A percentile compares a stretch with the other conserved stretches of the same genome.
Conservation (phyloP, 2,113 vertebrate genomes). For the Sialia sialis region DNA sequence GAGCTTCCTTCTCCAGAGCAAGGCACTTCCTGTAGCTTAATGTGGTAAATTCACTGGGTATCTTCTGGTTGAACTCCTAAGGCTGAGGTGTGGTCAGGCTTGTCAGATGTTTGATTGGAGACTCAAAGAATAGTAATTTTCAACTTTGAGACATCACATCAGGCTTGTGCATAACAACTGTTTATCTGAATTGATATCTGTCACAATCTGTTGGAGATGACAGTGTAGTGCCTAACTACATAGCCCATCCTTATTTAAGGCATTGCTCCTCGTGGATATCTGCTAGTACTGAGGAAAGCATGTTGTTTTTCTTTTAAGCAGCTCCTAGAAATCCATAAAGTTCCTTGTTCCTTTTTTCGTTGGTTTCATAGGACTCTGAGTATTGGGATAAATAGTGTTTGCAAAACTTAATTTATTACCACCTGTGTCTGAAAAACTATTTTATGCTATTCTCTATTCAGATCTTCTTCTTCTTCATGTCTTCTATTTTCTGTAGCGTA, state of each 20-base stretch:
- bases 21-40: not conserved
- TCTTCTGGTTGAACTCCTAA: not conserved
- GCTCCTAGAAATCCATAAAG: not conserved
- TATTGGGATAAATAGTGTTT: not conserved
- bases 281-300: not conserved
- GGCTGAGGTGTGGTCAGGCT: not conserved
- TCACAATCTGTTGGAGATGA: not conserved
- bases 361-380: not conserved
- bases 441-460: not conserved
- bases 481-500: not conserved
- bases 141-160: accelerated
- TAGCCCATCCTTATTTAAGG: not conserved
- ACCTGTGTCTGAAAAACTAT: not conserved
- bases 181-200: not conserved
- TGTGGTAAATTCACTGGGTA: not conserved
- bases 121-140: not conserved
- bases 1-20: not conserved
- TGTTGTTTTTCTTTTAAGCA: not conserved
- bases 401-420: not conserved
- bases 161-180: not conserved
- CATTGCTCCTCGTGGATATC: not conserved
- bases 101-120: not conserved
- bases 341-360: accelerated
- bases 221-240: not conserved
- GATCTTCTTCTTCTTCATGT: no score